These are phyloP conservation scores for Drosophila fuyamai DNA, from an alignment of 1,140 invertebrate genomes.

Conservation along the genomic window DNA sequence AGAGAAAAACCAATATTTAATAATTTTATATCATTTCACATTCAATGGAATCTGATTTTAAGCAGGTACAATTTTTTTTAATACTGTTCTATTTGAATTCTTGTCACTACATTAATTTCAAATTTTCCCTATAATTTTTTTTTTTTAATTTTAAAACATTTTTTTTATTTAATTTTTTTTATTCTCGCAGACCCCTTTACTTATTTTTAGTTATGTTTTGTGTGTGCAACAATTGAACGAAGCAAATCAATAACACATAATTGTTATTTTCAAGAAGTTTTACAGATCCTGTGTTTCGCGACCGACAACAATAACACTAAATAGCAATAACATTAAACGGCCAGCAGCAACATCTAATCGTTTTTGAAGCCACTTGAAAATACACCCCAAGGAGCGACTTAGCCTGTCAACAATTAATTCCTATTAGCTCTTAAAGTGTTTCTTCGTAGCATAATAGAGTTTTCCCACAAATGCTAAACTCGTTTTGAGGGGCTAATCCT, in stretches of 20 bases:
- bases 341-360: slow-evolving; percentile 18
- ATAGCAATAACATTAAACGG: slow-evolving; percentile 6
- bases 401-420: slow-evolving; percentile 44
- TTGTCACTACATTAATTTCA: no score
- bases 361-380: slow-evolving; percentile 26
- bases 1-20: neutral
- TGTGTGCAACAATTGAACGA: neutral
- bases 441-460: slow-evolving; percentile 42
- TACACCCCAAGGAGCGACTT: slow-evolving; percentile 30
- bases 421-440: slow-evolving; percentile 36
- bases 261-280: slow-evolving; percentile 5
- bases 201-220: neutral
- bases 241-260: neutral
- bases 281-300: neutral
- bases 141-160: no score
- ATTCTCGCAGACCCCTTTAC: no score
- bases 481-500: slow-evolving; percentile 24
- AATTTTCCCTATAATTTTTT: no score
- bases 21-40: neutral
- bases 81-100: no score
- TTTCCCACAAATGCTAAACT: slow-evolving; percentile 29
- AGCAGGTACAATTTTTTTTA: no score
- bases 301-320: slow-evolving; percentile 7
- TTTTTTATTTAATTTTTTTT: no score
- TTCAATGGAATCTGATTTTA: no score